Base-by-base conservation (phyloP, 2,888 invertebrate genomes). In the Xylophagus ater region DNA sequence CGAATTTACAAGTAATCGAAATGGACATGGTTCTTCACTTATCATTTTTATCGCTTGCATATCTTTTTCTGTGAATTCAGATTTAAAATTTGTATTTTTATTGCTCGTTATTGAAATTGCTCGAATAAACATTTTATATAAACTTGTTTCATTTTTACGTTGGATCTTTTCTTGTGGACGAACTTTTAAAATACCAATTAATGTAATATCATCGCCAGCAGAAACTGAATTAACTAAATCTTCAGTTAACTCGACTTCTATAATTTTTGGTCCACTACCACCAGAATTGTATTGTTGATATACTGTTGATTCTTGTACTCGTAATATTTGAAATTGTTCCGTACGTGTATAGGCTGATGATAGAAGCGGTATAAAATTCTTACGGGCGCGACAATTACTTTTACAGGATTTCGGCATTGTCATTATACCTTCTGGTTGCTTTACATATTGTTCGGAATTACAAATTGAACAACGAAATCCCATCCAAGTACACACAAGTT, bases 201-300 rank as follows among this genome's bases (percentile, higher is more conserved):
- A 71, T 10, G 82, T 81, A 1, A 94, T 73, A 49, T 87, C 80
- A 67, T 93, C 90, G 2, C 94, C 94, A 10, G 92, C 87, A 47
- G 81, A 76, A 47, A 89, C 86, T 19, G 74, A 70, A 48, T 86
- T 81, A 2, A 89, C 86, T 30, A 93, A 68, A 64, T 89, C 89
- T 43, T 81, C 76, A 37, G 77, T 75, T 7, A 94, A 66, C 60
- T 92, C 87, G 57, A 92, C 82, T 57, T 93, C 90, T 17, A 94
- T 70, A 47, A 78, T 81, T 46, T 81, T 69, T 2, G 88, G 86
- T 52, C 85, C 75, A 49, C 83, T 73, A 31, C 79, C 71, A 15
- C 81, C 81, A 44, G 76, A 74, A 49, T 76, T 72, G 46, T 76
- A 72, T 70, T 52, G 47, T 4, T 51, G 42, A 4, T 50, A 42